Evolutionary conservation across 2,113 vertebrate species (phyloP), one percentile per base, ranked within the genome.

Genomic region (Micromys minutus): DNA sequence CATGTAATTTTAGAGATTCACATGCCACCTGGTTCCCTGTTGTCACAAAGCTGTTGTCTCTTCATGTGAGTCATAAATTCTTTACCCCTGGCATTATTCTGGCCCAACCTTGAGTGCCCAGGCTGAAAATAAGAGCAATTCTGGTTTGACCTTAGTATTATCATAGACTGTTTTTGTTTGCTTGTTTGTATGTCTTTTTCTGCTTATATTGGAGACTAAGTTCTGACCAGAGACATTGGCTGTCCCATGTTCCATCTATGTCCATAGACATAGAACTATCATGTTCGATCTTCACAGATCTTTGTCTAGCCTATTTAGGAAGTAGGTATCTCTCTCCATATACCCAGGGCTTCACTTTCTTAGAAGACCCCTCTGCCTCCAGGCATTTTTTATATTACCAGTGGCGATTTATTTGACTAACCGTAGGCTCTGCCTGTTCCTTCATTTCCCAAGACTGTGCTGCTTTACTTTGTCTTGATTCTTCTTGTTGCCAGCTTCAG

Each of bases 161-260:
- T n/a, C n/a, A n/a, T n/a, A n/a, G n/a, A n/a, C n/a, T n/a, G n/a
- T n/a, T n/a, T n/a, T n/a, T n/a, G n/a, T n/a, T n/a, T n/a, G n/a
- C n/a, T n/a, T n/a, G n/a, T n/a, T n/a, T n/a, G n/a, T n/a, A n/a
- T n/a, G n/a, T n/a, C 11, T 31, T 13, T 8, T 67, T 8, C 47
- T 84, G 36, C 76, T 16, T n/a, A 2, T 52, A 52, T 7, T 19
- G 34, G 29, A 93, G 45, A 74, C 72, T 47, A 59, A 89, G 4
- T 86, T 36, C 31, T 94, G 36, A 72, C 19, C 47, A 75, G 93
- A 96, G 93, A 96, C 72, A 34, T 39, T 84, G 34, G 36, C 12
- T 93, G 65, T 67, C 12, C 31, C 65, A 67, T 55, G 36, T 59
- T 4, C 74, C 34, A 26, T n/a, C n/a, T n/a, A n/a, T n/a, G n/a